Evolutionary conservation across 2,113 vertebrate genomes (phyloP), one percentile per base, ranked within the genome.

Genomic region (Choloepus hoffmanni): DNA sequence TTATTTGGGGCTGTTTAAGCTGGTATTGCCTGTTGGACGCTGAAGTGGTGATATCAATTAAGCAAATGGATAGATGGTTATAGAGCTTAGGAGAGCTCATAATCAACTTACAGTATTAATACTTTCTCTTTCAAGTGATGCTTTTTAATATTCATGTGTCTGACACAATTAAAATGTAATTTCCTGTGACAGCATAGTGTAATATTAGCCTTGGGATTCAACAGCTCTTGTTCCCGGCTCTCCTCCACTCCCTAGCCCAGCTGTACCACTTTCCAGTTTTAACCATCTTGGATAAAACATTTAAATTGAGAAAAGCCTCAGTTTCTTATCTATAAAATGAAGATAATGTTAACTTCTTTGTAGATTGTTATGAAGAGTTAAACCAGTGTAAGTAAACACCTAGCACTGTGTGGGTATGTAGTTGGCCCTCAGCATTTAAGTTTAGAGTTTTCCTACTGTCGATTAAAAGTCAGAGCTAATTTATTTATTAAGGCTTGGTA

Each of bases 81-180:
- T 58, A 62, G 85, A 19, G 9, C 50, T 68, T 28, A 19, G 48
- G 50, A 48, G 55, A 77, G 19, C 48, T 82, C 19, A 43, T 26
- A 53, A 53, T 85, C 30, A 72, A 21, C 83, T 95, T 58, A 21
- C 0, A 74, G 50, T 85, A 73, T 79, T 89, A 62, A 92, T 77
- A 26, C 48, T 89, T 92, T 95, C 85, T 84, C 81, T 95, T 82
- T 73, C 67, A 89, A 86, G 68, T 91, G 78, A 48, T 83, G 33
- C 58, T 24, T 68, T 92, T 95, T 92, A 95, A 84, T 94, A 94
- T 89, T 94, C 58, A 76, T 76, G 43, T 84, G 53, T 87, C 81
- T 86, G 76, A 87, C 67, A 82, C 70, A 73, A 93, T 90, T 77
- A 68, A 73, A 89, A 60, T 72, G 50, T 33, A 58, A 68, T 60